Base-by-base conservation (phyloP, 2,888 invertebrate species). In the Tubulanus polymorphus region DNA sequence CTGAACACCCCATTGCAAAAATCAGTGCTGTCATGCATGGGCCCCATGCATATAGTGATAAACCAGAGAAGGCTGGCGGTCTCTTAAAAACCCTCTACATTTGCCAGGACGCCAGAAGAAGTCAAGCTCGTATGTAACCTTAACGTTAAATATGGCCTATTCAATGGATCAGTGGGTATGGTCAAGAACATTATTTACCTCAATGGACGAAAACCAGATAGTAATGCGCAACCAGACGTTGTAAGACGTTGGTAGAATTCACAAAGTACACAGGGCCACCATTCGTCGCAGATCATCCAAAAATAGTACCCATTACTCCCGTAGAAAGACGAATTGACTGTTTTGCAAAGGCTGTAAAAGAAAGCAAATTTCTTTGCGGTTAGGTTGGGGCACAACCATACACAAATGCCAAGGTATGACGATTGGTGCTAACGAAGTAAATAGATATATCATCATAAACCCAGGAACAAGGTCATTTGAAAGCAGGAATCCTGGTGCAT, bases 341-440 rank as follows among this genome's bases (percentile, higher is more conserved):
- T 32, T n/a, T 8, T 48, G 48, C 23, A 25, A 48, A n/a, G 6
- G 23, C 26, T 48, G 48, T 20, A 48, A 20, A n/a, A 48, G 48
- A n/a, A 48, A 5, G 27, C 48, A 48, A 20, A 5, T 48, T 48
- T 64, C 64, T 5, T 32, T 65, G 3, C 28, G 57, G 3, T 53
- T 64, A 20, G 62, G 61, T 3, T 62, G 63, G 64, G 64, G 53
- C 20, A 59, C 59, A 2, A 63, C 64, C 12, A 63, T 63, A 10
- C 64, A 66, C 28, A 27, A 48, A 5, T 64, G 65, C 47, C 64
- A 65, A 49, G 63, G 66, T 1, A 64, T 66, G 64, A 64, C 66
- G 2, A 63, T 64, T 26, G 66, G 63, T 3, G 3, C 54, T 12
- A 59, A 55, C 3, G 59, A 66, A 48, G 2, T 51, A 8, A 59